Evolutionary conservation across 2,888 invertebrate species (phyloP).

Genomic region (Rhagium mordax): DNA sequence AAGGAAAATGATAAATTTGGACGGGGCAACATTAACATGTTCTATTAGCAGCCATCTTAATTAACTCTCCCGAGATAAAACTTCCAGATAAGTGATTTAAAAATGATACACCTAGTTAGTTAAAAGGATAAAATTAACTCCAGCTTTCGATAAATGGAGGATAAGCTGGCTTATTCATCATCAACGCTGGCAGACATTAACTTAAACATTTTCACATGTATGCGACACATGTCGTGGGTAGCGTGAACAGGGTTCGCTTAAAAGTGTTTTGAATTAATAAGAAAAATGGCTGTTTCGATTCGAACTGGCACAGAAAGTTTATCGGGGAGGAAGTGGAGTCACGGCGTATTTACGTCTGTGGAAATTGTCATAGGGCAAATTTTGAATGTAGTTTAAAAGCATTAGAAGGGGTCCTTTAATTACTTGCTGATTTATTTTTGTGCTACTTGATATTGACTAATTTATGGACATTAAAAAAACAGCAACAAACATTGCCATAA

Average conservation of each 20-base stretch:
- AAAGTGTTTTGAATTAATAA: slow-evolving; percentile 66
- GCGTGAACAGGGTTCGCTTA: slow-evolving; percentile 47
- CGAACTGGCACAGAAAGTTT: slow-evolving; percentile 55
- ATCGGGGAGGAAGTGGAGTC: slow-evolving; percentile 62
- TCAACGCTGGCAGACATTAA: slow-evolving; percentile 30
- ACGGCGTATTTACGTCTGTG: slow-evolving; percentile 62
- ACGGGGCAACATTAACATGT: slow-evolving; percentile 26
- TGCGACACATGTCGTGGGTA: slow-evolving; percentile 50
- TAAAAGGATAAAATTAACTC: slow-evolving; percentile 35
- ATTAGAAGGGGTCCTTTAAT: not conserved
- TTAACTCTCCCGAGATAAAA: slow-evolving; percentile 30
- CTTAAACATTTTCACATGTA: slow-evolving; percentile 51
- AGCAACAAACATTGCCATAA: too few relatives aligned
- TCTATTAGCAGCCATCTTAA: slow-evolving; percentile 36
- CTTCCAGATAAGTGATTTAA: slow-evolving; percentile 35
- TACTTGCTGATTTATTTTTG: not conserved
- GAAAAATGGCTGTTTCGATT: slow-evolving; percentile 63
- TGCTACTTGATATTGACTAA: not conserved
- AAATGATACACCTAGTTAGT: slow-evolving; percentile 38
- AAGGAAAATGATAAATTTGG: slow-evolving; percentile 30
- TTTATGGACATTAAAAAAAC: too few relatives aligned
- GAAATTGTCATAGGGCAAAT: slow-evolving; percentile 52
- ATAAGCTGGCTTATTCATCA: slow-evolving; percentile 31
- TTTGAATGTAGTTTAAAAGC: not conserved
- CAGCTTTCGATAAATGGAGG: slow-evolving; percentile 28